A percentile compares a stretch with the other conserved stretches of the same genome.
Evolutionary conservation across 2,113 vertebrate species (phyloP).

Genomic region (Theristicus caerulescens): DNA sequence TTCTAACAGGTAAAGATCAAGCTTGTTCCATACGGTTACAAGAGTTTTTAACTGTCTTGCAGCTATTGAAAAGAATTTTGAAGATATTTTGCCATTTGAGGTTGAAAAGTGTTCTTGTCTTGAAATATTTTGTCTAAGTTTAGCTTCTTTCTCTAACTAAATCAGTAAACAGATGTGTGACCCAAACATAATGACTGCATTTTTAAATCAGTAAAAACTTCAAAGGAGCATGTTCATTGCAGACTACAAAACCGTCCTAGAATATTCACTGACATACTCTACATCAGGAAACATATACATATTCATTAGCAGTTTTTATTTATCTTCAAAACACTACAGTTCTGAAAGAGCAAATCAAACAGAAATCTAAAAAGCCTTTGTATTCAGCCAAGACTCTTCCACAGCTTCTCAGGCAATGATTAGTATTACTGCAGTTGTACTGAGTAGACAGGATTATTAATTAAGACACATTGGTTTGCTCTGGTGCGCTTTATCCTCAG

Average conservation of each 20-base stretch:
- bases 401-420: not conserved
- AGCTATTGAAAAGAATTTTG: not conserved
- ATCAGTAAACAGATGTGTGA: constrained; percentile 15
- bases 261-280: not conserved
- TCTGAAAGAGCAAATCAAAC: not conserved
- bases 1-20: not conserved
- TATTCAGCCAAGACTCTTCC: not conserved
- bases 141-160: constrained; percentile 32
- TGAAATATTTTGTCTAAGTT: constrained; percentile 20
- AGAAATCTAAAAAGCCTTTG: constrained; percentile 12
- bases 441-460: constrained; percentile 34
- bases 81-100: not conserved
- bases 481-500: not conserved
- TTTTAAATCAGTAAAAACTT: constrained; percentile 34
- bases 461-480: constrained; percentile 57
- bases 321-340: not conserved
- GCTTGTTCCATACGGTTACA: not conserved
- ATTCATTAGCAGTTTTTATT: constrained; percentile 28
- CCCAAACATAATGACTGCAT: not conserved
- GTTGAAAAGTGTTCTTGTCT: not conserved
- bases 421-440: not conserved
- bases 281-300: not conserved
- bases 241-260: not conserved
- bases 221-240: constrained; percentile 14
- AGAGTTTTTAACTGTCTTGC: not conserved